These are phyloP conservation scores for Ostrea edulis DNA, from an alignment of 1,140 invertebrate species.

Conservation along the genomic window DNA sequence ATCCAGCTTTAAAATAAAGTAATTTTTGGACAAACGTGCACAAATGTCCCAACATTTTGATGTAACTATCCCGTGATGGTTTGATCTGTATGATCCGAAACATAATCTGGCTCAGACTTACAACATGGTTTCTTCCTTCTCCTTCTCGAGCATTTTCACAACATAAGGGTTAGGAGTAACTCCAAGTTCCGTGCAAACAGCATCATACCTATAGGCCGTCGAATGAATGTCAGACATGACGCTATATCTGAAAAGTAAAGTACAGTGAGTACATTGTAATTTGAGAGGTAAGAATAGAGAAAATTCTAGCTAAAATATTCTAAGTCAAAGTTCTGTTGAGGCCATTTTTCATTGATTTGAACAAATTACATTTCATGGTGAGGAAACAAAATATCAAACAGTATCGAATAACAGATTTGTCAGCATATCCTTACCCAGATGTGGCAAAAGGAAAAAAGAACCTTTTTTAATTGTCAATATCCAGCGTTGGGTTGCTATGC, in stretches of 20 bases:
- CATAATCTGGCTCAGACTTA: conserved; percentile 56
- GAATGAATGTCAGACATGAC: conserved; percentile 72
- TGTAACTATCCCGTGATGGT: background rate
- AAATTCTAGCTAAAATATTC: background rate
- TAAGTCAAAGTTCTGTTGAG: background rate
- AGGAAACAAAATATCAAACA: no score
- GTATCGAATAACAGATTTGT: no score
- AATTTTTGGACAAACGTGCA: no score
- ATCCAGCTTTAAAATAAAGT: no score
- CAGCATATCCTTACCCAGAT: no score
- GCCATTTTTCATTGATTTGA: background rate
- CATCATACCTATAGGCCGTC: conserved; percentile 69
- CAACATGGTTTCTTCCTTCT: conserved; percentile 70
- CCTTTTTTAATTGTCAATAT: background rate
- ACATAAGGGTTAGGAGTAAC: conserved; percentile 66
- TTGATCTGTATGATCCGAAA: background rate
- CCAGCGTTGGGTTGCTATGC: conserved; percentile 28
- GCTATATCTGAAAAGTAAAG: background rate
- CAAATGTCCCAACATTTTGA: no score
- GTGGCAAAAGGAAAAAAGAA: background rate
- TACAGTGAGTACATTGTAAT: background rate
- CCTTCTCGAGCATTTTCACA: conserved; percentile 69
- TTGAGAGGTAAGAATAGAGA: background rate
- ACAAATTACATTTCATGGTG: background rate
- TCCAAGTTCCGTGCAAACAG: conserved; percentile 67